phyloP scores from a whole-genome alignment of 1,140 invertebrate genomes.

The Zaprionus capensis region DNA sequence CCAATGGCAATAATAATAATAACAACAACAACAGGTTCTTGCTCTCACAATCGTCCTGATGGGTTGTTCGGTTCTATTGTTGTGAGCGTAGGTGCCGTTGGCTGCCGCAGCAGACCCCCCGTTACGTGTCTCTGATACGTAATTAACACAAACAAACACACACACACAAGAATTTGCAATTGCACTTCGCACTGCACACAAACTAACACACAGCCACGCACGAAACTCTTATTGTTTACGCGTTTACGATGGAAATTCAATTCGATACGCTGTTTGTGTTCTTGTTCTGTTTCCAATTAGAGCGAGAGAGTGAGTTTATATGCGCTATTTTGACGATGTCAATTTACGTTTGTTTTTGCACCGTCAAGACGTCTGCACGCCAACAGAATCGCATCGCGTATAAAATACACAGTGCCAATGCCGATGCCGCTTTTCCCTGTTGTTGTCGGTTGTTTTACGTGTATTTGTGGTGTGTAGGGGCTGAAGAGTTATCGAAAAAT shows the following conservation, averaged over 20 bases:
- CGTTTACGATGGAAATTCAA: constrained; percentile 35
- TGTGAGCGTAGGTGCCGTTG: constrained; percentile 17
- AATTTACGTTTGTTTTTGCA: constrained; percentile 25
- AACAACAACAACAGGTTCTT: constrained; percentile 68
- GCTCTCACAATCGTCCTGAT: constrained; percentile 34
- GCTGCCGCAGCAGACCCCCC: constrained; percentile 18
- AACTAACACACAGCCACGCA: constrained; percentile 9
- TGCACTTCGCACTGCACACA: constrained; percentile 27
- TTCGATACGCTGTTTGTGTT: constrained; percentile 30
- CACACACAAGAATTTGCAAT: constrained; percentile 33
- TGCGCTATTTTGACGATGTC: constrained; percentile 39
- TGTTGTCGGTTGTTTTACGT: neutral
- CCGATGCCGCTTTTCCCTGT: constrained; percentile 41
- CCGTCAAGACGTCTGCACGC: constrained; percentile 54
- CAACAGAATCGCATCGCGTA: constrained; percentile 51
- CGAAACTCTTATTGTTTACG: constrained; percentile 6
- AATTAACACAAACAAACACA: constrained; percentile 39
- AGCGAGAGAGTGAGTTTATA: constrained; percentile 15
- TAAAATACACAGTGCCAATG: constrained; percentile 47
- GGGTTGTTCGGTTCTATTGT: neutral
- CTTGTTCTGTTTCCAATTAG: constrained; percentile 36
- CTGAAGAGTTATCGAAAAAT: constrained; percentile 29
- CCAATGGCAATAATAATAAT: constrained; percentile 32
- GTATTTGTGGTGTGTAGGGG: constrained; percentile 26
- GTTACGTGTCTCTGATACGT: constrained; percentile 30